Percentiles rank a stretch among this genome's conserved stretches.
Conservation (phyloP, 2,888 invertebrate genomes). For the Synergus itoensis region DNA sequence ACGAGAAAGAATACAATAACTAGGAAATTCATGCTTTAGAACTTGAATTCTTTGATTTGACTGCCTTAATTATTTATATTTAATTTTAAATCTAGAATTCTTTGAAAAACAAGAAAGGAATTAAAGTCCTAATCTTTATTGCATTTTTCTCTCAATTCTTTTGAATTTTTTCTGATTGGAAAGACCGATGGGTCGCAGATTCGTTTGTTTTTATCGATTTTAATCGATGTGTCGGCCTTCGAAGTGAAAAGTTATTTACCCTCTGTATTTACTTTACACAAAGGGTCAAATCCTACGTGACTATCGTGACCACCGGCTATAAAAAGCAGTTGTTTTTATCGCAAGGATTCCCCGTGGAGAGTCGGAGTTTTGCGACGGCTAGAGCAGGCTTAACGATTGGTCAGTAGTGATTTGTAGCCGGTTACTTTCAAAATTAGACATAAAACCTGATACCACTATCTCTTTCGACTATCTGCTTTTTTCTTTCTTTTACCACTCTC, state of each 20-base stretch:
- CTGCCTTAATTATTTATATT: too few species aligned
- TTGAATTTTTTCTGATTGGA: neutral
- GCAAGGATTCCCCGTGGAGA: conserved; percentile 8
- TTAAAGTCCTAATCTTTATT: too few species aligned
- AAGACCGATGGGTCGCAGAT: too few species aligned
- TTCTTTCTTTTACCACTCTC: neutral
- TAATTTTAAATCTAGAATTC: too few species aligned
- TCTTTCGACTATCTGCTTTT: neutral
- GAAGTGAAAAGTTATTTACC: conserved; percentile 25
- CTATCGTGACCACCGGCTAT: conserved; percentile 29
- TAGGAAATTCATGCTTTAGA: neutral
- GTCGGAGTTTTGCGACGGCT: conserved; percentile 12
- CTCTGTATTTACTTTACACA: neutral
- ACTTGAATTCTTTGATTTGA: too few species aligned
- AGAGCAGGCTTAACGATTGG: conserved; percentile 24
- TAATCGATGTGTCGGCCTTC: conserved; percentile 22
- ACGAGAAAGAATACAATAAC: too few species aligned
- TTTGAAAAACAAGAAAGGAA: too few species aligned
- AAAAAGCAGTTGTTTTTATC: conserved; percentile 26
- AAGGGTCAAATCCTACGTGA: conserved; percentile 21
- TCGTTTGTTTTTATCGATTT: conserved; percentile 18
- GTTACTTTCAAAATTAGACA: conserved; percentile 19
- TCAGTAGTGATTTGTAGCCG: conserved; percentile 19
- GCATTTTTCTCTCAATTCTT: neutral
- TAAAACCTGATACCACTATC: conserved; percentile 9